Base-by-base conservation (phyloP, 1,140 invertebrate genomes). In the Neotoxoptera formosana region DNA sequence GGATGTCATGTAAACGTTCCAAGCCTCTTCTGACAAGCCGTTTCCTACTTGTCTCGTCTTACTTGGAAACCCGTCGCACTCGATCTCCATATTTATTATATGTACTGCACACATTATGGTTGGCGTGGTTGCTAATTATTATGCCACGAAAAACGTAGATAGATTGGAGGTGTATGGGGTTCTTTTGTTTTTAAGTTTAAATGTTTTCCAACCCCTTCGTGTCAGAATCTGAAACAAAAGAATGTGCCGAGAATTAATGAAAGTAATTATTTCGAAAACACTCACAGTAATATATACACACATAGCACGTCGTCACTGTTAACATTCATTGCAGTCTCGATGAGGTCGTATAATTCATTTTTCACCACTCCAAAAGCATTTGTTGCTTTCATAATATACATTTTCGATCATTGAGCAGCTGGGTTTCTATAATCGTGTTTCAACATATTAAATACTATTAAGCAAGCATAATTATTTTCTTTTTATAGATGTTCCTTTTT, bases 31-130 rank as follows among this genome's bases (percentile, higher is more conserved):
- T 93, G 91, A 93, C 91, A 84, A 93, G 91, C 81, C 48, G 91
- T 93, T 93, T 84, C 91, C 91, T 93, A 93, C 91, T 83, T 56
- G 91, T 93, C 91, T 93, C 90, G 67, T 93, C 91, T 86, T 84
- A 84, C 89, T 90, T 90, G 36, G 41, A 67, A 90, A 30, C 91
- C 67, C 91, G 48, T 86, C 91, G 89, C 53, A 93, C 81, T 76
- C 91, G 91, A 84, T 93, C 91, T 86, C 81, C 76, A 53, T 93
- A 84, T 53, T 84, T 84, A 56, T 93, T 93, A 45, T 53, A 36
- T 56, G 51, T 92, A 91, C 90, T 76, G 53, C 84, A 92, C 41
- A 84, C 34, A 92, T 92, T 81, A 92, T 81, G 91, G 60, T 45
- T 81, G 45, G 67, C n/a, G n/a, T 34, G 47, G 41, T 48, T 36